Evolutionary conservation across 2,888 invertebrate species (phyloP).

Genomic region (Drepanosiphum platanoidis): DNA sequence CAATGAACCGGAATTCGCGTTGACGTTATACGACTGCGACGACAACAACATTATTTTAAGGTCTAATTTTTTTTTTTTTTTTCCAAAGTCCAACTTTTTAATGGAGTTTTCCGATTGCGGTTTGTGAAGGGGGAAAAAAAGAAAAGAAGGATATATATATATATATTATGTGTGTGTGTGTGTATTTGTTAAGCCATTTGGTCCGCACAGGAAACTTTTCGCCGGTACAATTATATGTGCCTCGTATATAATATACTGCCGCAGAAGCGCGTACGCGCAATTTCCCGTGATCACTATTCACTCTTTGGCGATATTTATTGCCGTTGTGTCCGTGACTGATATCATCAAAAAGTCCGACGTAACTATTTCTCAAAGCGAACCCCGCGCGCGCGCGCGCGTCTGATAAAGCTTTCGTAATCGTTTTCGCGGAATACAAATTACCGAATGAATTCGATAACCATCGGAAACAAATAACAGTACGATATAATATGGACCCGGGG

Average conservation of each 20-base stretch:
- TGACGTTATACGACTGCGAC: not conserved
- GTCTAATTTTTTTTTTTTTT: constrained; percentile 25
- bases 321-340: not conserved
- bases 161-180: not conserved
- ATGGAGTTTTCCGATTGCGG: constrained; percentile 32
- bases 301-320: not conserved
- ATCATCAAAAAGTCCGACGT: not conserved
- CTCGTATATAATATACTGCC: not conserved
- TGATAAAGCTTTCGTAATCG: not conserved
- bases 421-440: not conserved
- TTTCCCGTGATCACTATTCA: not conserved
- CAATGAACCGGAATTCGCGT: not conserved
- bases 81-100: constrained; percentile 31
- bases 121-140: not conserved
- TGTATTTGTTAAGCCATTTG: constrained; percentile 23
- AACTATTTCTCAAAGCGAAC: not conserved
- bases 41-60: constrained; percentile 13
- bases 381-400: too few species aligned
- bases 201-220: constrained; percentile 19
- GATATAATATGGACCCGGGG: too few species aligned
- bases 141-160: constrained; percentile 2
- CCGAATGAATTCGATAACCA: not conserved
- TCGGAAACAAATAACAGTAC: not conserved
- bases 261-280: not conserved
- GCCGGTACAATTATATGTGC: not conserved